Conservation (phyloP, 2,797 vertebrate species). For the Thalassophryne amazonica region DNA sequence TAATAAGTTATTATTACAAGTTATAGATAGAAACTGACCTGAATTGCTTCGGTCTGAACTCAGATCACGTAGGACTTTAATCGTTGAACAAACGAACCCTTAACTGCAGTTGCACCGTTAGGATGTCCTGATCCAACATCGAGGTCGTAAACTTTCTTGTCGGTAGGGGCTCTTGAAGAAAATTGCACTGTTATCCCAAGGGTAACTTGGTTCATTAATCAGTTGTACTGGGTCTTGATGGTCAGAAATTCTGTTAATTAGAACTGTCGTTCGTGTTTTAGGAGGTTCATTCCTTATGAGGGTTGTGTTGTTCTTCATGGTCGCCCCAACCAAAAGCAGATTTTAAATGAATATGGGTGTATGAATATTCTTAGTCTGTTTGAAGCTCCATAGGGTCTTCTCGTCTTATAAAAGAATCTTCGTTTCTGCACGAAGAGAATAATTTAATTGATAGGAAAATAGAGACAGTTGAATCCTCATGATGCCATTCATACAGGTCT, state of each 20-base stretch:
- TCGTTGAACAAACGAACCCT: constrained; percentile 71
- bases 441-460: constrained; percentile 61
- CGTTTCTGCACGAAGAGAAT: constrained; percentile 66
- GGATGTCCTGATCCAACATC: constrained; percentile 77
- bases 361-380: background rate
- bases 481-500: constrained; percentile 68
- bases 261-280: constrained; percentile 30
- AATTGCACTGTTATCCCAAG: constrained; percentile 79
- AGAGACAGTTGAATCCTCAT: constrained; percentile 69
- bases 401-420: constrained; percentile 48
- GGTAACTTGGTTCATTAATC: constrained; percentile 71
- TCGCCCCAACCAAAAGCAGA: constrained; percentile 69
- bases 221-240: constrained; percentile 42
- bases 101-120: constrained; percentile 57
- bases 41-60: constrained; percentile 70
- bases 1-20: no score
- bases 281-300: constrained; percentile 26
- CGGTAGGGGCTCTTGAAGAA: constrained; percentile 64
- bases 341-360: accelerated
- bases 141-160: constrained; percentile 73
- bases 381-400: constrained; percentile 79
- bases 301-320: constrained; percentile 49
- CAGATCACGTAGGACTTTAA: constrained; percentile 73
- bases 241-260: constrained; percentile 46
- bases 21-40: constrained; percentile 72